Percentiles rank a stretch among this genome's conserved stretches.
Evolutionary conservation across 1,140 invertebrate genomes (phyloP).

Genomic region (Macrobrachium rosenbergii): DNA sequence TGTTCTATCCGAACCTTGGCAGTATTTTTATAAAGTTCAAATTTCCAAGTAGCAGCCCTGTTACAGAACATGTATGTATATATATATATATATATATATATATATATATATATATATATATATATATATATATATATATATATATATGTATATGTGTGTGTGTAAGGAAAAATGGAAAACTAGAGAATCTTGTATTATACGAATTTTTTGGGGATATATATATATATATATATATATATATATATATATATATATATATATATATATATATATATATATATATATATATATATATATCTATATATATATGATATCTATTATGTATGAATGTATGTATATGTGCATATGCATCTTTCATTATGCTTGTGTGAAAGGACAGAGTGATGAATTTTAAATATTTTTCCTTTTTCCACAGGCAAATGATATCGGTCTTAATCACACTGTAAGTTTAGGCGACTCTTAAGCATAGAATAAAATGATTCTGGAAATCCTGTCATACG

Average conservation of each 20-base stretch:
- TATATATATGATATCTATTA: slow-evolving; percentile 28
- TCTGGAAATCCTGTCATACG: background rate
- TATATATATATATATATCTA: slow-evolving; percentile 30
- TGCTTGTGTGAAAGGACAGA: background rate
- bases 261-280: slow-evolving; percentile 29
- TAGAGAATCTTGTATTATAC: no score
- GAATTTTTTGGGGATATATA: no score
- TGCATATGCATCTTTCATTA: background rate
- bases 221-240: background rate
- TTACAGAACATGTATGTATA: no score
- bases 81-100: no score
- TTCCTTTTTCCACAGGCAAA: background rate
- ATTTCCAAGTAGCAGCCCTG: no score
- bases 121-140: no score
- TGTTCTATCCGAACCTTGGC: no score
- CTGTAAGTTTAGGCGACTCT: background rate
- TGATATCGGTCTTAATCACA: background rate
- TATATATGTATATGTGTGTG: no score
- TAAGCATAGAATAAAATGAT: background rate
- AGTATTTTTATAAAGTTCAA: no score
- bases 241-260: background rate
- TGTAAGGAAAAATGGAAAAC: no score
- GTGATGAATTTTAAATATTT: background rate
- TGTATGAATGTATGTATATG: slow-evolving; percentile 23
- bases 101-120: no score